A percentile compares a stretch with the other conserved stretches of the same genome.
Conservation (phyloP, 2,113 vertebrate species). For the Microcebus lehilahytsara region DNA sequence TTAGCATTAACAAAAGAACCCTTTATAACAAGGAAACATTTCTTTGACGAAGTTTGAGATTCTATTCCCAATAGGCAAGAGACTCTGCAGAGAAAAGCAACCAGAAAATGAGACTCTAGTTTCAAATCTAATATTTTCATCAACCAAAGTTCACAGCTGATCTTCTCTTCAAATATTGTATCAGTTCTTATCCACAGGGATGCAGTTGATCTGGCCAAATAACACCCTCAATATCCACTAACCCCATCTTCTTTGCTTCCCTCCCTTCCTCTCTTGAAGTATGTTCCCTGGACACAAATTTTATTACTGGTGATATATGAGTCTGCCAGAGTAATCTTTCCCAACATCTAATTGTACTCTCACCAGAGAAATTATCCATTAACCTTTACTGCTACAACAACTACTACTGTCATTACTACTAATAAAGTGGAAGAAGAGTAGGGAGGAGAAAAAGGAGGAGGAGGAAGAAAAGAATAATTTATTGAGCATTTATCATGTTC, state of each 20-base stretch:
- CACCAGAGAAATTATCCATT: background rate
- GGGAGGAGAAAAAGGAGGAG: background rate
- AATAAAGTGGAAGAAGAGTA: background rate
- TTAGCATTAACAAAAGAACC: background rate
- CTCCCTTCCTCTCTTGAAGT: background rate
- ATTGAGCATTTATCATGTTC: background rate
- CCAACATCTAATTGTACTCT: background rate
- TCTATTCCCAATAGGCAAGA: background rate
- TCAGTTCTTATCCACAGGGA: background rate
- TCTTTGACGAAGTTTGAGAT: background rate
- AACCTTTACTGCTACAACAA: background rate
- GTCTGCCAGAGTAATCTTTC: background rate
- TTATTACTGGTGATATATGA: background rate
- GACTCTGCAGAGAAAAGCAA: background rate
- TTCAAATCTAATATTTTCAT: background rate
- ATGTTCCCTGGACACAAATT: background rate
- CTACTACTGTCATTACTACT: background rate
- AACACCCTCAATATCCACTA: background rate
- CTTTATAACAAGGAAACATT: background rate
- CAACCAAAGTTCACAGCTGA: background rate
- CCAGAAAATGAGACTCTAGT: background rate
- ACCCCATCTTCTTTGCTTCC: background rate
- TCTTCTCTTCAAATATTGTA: background rate
- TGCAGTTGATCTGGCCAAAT: background rate
- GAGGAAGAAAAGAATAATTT: background rate